Evolutionary conservation across 2,888 invertebrate genomes (phyloP).

Genomic region (Mesorhabditis spiculigera): DNA sequence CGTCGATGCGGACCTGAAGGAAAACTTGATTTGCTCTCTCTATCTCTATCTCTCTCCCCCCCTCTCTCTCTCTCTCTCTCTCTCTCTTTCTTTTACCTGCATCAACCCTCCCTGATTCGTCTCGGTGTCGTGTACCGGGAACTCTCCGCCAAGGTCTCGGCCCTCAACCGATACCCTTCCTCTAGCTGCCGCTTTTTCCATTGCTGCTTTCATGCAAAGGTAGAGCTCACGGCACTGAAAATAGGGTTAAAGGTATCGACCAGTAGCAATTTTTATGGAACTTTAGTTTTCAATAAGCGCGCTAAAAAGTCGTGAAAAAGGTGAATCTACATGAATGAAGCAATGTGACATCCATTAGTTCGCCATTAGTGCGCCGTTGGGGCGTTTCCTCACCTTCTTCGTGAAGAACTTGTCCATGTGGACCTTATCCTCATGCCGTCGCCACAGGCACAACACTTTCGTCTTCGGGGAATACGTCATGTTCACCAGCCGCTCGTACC

Average conservation of each 20-base stretch:
- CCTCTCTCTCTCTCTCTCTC: too few relatives aligned
- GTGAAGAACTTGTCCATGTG: conserved; percentile 97
- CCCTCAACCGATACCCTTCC: conserved; percentile 66
- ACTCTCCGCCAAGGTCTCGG: conserved; percentile 75
- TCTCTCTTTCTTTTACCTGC: too few relatives aligned
- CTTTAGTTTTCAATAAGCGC: too few relatives aligned
- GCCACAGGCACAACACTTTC: conserved; percentile 81
- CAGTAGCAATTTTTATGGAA: too few relatives aligned
- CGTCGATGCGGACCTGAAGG: conserved; percentile 80
- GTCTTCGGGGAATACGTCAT: conserved; percentile 99
- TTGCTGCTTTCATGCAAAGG: conserved; percentile 95
- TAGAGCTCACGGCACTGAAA: conserved; percentile 93
- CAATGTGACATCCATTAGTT: too few relatives aligned
- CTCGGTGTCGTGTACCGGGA: conserved; percentile 94
- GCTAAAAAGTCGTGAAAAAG: too few relatives aligned
- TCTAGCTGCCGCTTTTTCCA: conserved; percentile 78
- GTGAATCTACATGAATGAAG: too few relatives aligned
- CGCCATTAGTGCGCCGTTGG: too few relatives aligned
- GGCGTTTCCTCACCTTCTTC: conserved; percentile 80
- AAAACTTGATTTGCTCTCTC: too few relatives aligned
- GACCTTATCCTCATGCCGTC: conserved; percentile 78
- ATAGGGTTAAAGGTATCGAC: too few relatives aligned
- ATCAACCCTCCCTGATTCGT: conserved; percentile 80
- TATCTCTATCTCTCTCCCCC: too few relatives aligned
- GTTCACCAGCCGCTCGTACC: conserved; percentile 96